phyloP scores from a whole-genome alignment of 2,797 vertebrate genomes.

The Darevskia mixta region DNA sequence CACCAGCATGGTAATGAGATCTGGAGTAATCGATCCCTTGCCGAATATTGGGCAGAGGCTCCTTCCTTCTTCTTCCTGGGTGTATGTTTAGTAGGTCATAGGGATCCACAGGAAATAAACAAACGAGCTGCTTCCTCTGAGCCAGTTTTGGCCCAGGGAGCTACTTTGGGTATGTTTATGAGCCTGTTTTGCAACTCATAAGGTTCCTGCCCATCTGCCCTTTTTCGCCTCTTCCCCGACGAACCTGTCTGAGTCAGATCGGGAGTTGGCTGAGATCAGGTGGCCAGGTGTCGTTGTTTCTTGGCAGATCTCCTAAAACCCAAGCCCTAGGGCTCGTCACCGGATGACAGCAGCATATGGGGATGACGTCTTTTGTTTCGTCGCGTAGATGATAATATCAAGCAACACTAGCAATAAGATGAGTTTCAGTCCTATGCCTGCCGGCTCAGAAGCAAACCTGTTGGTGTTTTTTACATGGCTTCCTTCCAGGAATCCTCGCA shows the following conservation, averaged over 20 bases:
- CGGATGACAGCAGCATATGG: too few species aligned
- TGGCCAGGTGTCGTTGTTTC: neutral
- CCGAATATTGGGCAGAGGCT: neutral
- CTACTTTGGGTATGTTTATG: neutral
- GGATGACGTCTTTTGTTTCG: too few species aligned
- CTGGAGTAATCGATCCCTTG: too few species aligned
- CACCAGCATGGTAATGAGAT: too few species aligned
- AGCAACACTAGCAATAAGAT: too few species aligned
- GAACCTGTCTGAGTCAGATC: neutral
- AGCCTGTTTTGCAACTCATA: slow-evolving; percentile 1
- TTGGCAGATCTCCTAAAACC: neutral
- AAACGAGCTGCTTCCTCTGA: neutral
- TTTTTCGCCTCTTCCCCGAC: neutral
- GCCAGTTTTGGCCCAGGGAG: neutral
- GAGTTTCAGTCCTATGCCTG: too few species aligned
- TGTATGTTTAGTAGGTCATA: neutral
- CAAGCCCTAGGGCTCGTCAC: neutral
- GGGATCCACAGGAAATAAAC: neutral
- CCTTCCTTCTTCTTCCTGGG: neutral
- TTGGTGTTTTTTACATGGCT: too few species aligned
- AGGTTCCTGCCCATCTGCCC: neutral
- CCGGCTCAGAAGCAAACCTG: too few species aligned
- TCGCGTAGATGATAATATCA: too few species aligned
- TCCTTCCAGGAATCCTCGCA: too few species aligned
- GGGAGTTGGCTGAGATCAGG: neutral